Evolutionary conservation across 2,113 vertebrate species (phyloP), one percentile per base, ranked within the genome.

Genomic region (Meriones unguiculatus): DNA sequence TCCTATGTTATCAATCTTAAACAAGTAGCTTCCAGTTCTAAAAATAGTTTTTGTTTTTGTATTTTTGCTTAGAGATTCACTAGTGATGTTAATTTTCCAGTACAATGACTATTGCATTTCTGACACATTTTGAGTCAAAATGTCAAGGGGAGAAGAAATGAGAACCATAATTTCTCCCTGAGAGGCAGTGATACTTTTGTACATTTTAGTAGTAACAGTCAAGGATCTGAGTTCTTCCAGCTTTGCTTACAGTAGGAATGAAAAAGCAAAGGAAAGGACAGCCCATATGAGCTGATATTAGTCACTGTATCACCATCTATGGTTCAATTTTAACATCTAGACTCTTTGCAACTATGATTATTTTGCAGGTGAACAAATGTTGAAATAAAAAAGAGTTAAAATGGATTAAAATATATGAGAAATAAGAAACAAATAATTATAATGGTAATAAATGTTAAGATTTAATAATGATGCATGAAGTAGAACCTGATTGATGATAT

Each of bases 381-480:
- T 95, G 38, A 15, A 78, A 62, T 73, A 50, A 22, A 46, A 73
- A 35, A 25, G 41, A 8, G 35, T 52, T 91, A 75, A 3, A 87
- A 52, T 14, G 70, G 24, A 67, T 64, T 3, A 46, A n/a, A 59
- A 65, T 70, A 35, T 7, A 87, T 41, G 77, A 22, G 57, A 78
- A 94, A 84, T 62, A 87, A 50, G 46, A 97, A 90, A 90, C 73
- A 91, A 86, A 76, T 89, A 50, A 13, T 76, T 81, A 72, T 25
- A 82, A 57, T 65, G 20, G 7, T 70, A 57, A 82, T 92, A 46
- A 7, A 64, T 28, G 25, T 77, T 90, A 94, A 90, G 90, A 97
- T 90, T 67, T 87, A 93, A 97, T 95, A 91, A 92, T 72, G 94
- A 91, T 85, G 96, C 86, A 94, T 93, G 30, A 94, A 97, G 32